These are phyloP conservation scores for Oedothorax gibbosus DNA, from an alignment of 1,140 invertebrate genomes.

Conservation along the genomic window DNA sequence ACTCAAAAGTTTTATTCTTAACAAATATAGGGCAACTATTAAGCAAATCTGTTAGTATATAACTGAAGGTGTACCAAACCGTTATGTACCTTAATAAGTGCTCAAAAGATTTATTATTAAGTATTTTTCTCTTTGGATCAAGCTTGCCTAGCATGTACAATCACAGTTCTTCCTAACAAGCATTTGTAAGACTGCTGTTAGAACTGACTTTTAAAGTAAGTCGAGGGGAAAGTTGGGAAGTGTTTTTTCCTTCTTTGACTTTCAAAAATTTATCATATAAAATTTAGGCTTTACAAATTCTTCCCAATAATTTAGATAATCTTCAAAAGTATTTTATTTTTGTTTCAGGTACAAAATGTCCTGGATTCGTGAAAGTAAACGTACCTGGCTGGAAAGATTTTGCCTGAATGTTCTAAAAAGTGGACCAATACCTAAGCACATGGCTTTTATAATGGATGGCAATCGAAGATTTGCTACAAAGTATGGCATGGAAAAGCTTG, in stretches of 20 bases:
- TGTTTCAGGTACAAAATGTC: slow-evolving; percentile 73
- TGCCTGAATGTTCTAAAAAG: slow-evolving; percentile 60
- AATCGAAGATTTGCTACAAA: slow-evolving; percentile 95
- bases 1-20: too few species aligned
- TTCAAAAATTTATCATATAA: not conserved
- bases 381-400: slow-evolving; percentile 68
- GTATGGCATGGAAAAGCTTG: slow-evolving; percentile 78
- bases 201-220: too few species aligned
- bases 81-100: too few species aligned
- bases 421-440: slow-evolving; percentile 87
- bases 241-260: not conserved
- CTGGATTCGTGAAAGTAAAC: slow-evolving; percentile 81
- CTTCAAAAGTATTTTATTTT: not conserved
- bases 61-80: too few species aligned
- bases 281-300: not conserved
- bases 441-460: slow-evolving; percentile 99
- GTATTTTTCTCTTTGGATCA: too few species aligned
- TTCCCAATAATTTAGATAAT: not conserved
- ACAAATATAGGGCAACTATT: too few species aligned
- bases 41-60: too few species aligned
- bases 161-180: too few species aligned
- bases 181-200: too few species aligned
- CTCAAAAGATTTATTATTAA: too few species aligned
- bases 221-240: not conserved
- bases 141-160: too few species aligned